Evolutionary conservation across 1,140 invertebrate species (phyloP).

Genomic region (Philopotamus ludificatus): DNA sequence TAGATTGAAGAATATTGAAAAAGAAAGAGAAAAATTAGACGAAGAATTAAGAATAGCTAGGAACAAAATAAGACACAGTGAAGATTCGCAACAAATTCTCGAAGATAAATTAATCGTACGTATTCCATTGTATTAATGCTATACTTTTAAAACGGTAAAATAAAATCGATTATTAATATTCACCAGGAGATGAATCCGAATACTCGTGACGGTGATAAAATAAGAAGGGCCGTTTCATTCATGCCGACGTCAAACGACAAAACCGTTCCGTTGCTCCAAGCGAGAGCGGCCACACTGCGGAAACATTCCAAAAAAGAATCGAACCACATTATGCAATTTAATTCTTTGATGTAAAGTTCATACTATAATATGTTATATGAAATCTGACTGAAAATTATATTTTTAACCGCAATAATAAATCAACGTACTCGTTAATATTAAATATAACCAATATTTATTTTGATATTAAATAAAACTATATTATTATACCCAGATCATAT

Average conservation of each 20-base stretch:
- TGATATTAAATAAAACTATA: too few species aligned
- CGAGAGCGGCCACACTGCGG: conserved; percentile 35
- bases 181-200: conserved; percentile 42
- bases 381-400: too few species aligned
- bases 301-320: conserved; percentile 31
- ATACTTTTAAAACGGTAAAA: not conserved
- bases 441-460: too few species aligned
- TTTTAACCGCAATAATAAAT: too few species aligned
- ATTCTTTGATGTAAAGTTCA: too few species aligned
- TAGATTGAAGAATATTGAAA: conserved; percentile 65
- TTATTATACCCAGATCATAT: too few species aligned
- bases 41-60: conserved; percentile 64
- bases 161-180: too few species aligned
- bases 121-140: not conserved
- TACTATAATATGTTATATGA: too few species aligned
- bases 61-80: conserved; percentile 66
- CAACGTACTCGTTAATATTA: too few species aligned
- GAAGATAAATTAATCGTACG: conserved; percentile 61
- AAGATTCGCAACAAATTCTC: conserved; percentile 65
- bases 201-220: conserved; percentile 48
- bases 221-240: conserved; percentile 60
- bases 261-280: conserved; percentile 30
- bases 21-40: conserved; percentile 66
- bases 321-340: conserved; percentile 11
- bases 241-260: conserved; percentile 56